A percentile compares a stretch with the other conserved stretches of the same genome.
Evolutionary conservation across 2,888 invertebrate species (phyloP).

Genomic region (Dioctria linearis): DNA sequence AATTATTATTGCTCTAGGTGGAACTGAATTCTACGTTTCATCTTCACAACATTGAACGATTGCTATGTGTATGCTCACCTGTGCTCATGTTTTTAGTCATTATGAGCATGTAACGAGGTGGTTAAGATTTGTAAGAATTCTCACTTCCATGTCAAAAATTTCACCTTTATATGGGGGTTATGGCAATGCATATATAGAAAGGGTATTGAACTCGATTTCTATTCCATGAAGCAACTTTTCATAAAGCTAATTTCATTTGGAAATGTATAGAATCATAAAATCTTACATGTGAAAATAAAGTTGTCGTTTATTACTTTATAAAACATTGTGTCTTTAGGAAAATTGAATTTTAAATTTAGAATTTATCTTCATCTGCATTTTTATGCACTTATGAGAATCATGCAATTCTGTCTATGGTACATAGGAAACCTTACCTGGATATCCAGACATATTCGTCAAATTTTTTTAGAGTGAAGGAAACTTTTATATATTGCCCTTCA

Average conservation of each 20-base stretch:
- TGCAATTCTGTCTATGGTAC: no score
- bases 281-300: no score
- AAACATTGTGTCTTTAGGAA: no score
- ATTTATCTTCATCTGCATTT: no score
- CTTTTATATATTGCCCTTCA: no score
- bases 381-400: no score
- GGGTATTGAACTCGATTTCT: conserved; percentile 22
- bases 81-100: neutral
- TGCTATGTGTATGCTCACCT: neutral
- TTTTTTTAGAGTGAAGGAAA: no score
- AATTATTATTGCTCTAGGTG: conserved; percentile 2
- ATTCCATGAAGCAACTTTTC: neutral
- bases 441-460: no score
- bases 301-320: no score
- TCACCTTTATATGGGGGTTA: neutral
- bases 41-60: neutral
- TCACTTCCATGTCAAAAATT: conserved; percentile 37
- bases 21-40: neutral
- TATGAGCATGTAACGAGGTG: conserved; percentile 18
- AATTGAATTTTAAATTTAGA: no score
- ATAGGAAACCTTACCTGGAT: no score
- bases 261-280: neutral
- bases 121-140: conserved; percentile 38
- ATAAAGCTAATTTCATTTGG: neutral
- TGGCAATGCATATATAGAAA: neutral